Evolutionary conservation across 2,113 vertebrate genomes (phyloP), one percentile per base, ranked within the genome.

Genomic region (Dasyornis broadbenti): DNA sequence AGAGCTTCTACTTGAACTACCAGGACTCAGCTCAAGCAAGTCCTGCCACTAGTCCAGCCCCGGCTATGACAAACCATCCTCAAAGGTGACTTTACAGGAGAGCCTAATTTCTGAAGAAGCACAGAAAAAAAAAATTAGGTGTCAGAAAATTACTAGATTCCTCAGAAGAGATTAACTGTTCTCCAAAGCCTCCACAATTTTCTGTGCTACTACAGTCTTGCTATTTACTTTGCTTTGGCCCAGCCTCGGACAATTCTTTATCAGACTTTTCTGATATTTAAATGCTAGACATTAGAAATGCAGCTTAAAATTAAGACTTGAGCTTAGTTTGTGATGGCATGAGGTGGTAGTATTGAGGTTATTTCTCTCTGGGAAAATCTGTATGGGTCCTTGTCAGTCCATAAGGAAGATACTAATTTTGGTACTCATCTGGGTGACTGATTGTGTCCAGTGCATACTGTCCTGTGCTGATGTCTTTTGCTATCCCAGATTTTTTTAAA

Each of bases 1-100:
- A 93, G 82, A 90, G 82, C 94, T 96, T 88, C 95, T 95, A 92
- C 85, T 95, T 86, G 87, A 93, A 94, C 90, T 92, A 88, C 90
- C 92, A 96, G 85, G 85, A 63, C 75, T 83, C 54, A 59, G 79
- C 78, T 92, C 42, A 37, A 75, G 79, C 44, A 64, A 92, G 47
- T 70, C 50, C 78, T 77, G 59, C 91, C 66, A 60, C 82, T 24
- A 33, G 79, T 42, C 52, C 79, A 64, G 39, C 49, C 42, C 28
- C 5, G 4, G 70, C 35, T 77, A 5, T n/a, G 39, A 44, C 50
- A 73, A 45, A 76, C 20, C 47, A 30, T 31, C 44, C 88, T 81
- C 47, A 42, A 71, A 92, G 64, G 37, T 84, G 61, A 35, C 60
- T 94, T 93, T 88, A 75, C 60, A 60, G 54, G 49, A 79, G 57